Conservation (phyloP, 2,888 invertebrate genomes). For the Baccha elongata region DNA sequence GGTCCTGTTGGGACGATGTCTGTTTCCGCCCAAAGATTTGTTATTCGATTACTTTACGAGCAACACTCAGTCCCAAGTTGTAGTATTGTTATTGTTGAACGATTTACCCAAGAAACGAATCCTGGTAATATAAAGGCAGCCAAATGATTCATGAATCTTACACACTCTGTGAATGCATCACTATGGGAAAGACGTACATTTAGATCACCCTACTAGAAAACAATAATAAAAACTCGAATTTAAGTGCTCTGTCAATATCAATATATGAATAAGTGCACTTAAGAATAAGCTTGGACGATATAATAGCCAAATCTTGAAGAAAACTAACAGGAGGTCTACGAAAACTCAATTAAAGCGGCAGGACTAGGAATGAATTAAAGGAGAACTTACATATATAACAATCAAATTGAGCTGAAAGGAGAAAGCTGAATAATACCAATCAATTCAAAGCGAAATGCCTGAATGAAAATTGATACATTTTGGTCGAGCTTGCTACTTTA, state of each 20-base stretch:
- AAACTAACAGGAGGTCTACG: constrained; percentile 17
- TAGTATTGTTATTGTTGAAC: constrained; percentile 32
- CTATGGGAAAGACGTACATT: constrained; percentile 18
- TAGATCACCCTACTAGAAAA: constrained; percentile 41
- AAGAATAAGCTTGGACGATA: constrained; percentile 44
- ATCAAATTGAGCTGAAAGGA: constrained; percentile 27
- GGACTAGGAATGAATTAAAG: background rate
- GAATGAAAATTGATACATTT: too few species aligned
- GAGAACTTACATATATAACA: constrained; percentile 13
- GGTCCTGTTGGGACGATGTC: constrained; percentile 21
- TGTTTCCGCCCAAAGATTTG: constrained; percentile 36
- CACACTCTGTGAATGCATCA: constrained; percentile 21
- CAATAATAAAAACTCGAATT: constrained; percentile 66
- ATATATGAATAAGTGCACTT: constrained; percentile 43
- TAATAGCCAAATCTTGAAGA: constrained; percentile 35
- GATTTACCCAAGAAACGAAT: constrained; percentile 15
- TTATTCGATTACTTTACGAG: constrained; percentile 55
- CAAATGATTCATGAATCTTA: background rate
- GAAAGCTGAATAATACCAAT: too few species aligned
- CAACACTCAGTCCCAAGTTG: constrained; percentile 23
- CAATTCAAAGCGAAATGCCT: too few species aligned
- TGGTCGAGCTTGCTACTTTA: too few species aligned
- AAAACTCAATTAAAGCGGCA: constrained; percentile 63
- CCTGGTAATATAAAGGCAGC: background rate
- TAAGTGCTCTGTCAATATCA: constrained; percentile 72